phyloP scores from a whole-genome alignment of 2,888 invertebrate species.

The Pandemis heparana region DNA sequence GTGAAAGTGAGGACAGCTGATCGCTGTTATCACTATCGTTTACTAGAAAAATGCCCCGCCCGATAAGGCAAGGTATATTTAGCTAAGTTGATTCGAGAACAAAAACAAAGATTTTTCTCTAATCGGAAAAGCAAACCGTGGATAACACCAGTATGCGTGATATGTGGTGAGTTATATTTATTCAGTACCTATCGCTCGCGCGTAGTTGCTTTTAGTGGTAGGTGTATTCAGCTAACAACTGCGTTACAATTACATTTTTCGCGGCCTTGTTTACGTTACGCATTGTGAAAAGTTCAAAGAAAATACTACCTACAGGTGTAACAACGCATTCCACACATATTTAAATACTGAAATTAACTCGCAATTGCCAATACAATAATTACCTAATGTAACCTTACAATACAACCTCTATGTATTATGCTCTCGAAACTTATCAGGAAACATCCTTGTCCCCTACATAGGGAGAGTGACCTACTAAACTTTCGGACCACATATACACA shows the following conservation, averaged over 20 bases:
- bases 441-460: neutral
- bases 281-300: conserved; percentile 4
- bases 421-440: neutral
- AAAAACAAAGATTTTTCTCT: conserved; percentile 8
- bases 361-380: neutral
- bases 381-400: neutral
- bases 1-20: conserved; percentile 58
- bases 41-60: conserved; percentile 19
- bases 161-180: neutral
- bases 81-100: conserved; percentile 13
- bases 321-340: neutral
- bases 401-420: neutral
- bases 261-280: conserved; percentile 13
- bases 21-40: conserved; percentile 30
- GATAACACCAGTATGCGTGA: neutral
- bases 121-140: conserved; percentile 13
- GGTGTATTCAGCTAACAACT: neutral
- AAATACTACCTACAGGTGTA: neutral
- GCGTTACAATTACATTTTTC: neutral
- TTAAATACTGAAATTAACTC: neutral
- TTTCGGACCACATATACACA: conserved; percentile 7
- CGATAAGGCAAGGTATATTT: conserved; percentile 17
- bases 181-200: neutral
- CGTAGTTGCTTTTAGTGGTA: neutral
- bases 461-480: neutral